Conservation (phyloP, 1,140 invertebrate genomes). For the Bombus affinis region DNA sequence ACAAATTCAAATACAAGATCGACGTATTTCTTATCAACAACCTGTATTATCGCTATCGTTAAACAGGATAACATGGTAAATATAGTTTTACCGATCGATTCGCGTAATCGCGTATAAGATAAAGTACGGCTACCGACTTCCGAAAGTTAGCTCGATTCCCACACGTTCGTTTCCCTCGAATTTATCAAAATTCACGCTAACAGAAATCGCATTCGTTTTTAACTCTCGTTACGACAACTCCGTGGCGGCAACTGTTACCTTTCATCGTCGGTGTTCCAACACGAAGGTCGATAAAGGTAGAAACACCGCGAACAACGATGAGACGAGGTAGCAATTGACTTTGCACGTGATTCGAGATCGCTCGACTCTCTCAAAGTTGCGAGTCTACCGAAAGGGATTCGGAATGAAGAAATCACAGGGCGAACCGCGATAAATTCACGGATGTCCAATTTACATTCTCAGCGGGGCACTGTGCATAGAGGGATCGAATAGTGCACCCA, state of each 20-base stretch:
- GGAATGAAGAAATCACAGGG: constrained; percentile 24
- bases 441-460: constrained; percentile 40
- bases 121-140: too few species aligned
- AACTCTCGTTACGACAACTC: background rate
- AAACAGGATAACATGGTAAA: too few species aligned
- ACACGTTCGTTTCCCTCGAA: too few species aligned
- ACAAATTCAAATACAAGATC: too few species aligned
- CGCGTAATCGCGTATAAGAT: too few species aligned
- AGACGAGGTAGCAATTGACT: background rate
- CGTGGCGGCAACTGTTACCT: background rate
- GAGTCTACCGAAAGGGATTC: background rate
- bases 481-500: background rate
- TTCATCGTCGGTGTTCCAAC: background rate
- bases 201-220: too few species aligned
- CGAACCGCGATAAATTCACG: constrained; percentile 2
- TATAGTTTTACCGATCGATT: too few species aligned
- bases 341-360: background rate
- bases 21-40: too few species aligned
- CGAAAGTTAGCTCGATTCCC: too few species aligned
- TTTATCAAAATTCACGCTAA: too few species aligned
- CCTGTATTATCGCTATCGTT: too few species aligned
- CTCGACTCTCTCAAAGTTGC: background rate
- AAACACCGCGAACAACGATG: background rate
- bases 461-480: background rate
- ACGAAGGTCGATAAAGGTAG: background rate